phyloP scores from a whole-genome alignment of 1,140 invertebrate species.

The Drosophila punjabiensis region DNA sequence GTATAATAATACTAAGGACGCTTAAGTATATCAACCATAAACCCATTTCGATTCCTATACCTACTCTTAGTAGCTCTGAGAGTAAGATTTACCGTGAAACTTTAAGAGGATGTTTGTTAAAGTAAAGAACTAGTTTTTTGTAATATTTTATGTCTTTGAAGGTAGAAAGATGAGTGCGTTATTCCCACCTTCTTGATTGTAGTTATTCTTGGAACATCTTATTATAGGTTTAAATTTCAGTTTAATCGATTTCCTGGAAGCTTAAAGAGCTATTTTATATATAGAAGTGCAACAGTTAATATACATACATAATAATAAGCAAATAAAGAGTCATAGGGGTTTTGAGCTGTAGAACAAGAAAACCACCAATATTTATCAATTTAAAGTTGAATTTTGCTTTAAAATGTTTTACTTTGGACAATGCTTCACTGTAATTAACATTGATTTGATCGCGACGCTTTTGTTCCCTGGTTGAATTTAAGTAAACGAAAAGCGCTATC shows the following conservation, averaged over 20 bases:
- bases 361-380: neutral
- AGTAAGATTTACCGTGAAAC: neutral
- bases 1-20: neutral
- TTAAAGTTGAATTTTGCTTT: neutral
- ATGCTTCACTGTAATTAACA: conserved; percentile 13
- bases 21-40: neutral
- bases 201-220: neutral
- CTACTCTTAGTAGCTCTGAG: neutral
- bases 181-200: no score
- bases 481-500: conserved; percentile 49
- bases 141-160: neutral
- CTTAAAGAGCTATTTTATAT: neutral
- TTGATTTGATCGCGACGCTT: conserved; percentile 22
- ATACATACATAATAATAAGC: no score
- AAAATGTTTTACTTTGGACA: neutral
- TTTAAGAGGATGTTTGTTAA: neutral
- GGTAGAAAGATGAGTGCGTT: no score
- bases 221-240: neutral
- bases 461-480: conserved; percentile 37
- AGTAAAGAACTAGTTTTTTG: neutral
- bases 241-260: neutral
- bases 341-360: neutral
- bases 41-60: neutral
- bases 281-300: no score
- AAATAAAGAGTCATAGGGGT: no score